Base-by-base conservation (phyloP, 2,113 vertebrate species). In the Dermatemys mawii region DNA sequence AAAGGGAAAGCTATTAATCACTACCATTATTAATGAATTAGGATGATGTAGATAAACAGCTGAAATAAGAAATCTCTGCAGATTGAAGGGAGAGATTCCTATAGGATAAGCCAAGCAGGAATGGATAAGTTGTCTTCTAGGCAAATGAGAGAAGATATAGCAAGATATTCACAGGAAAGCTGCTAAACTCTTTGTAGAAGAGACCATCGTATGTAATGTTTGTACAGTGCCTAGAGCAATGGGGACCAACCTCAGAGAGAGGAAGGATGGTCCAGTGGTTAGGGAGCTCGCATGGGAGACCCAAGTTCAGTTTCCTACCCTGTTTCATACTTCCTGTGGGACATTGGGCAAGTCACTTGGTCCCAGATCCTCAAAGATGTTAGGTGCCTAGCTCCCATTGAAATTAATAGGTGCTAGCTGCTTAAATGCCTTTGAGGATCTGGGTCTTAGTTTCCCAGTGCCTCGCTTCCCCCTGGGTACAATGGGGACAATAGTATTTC, bases 11-110 rank as follows among this genome's bases (percentile, higher is more conserved):
- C 27, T 70, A 70, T 70, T 70, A 38, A 70, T 70, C 63, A 70
- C 35, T 70, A 70, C 19, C 73, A 76, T 46, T 76, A 46, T 46
- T 46, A 76, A 76, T 16, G 41, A 27, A 76, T 27, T 46, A 76
- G 14, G 73, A 29, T 26, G 12, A 44, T 44, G 13, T 51, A 11
- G 5, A 49, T 92, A 17, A 83, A 89, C 32, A 70, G 89, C 38
- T 12, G 73, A 44, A 93, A 81, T 44, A 55, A 51, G 67, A 92
- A 84, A 94, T 46, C 83, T 85, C 81, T 92, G 35, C 48, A 63
- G 50, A 85, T 32, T 19, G 14, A 90, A 75, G 29, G 83, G 50
- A 32, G 63, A 92, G 49, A 90, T 46, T 78, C 83, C 63, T 44
- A 0, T 0, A 84, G 75, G 63, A 26, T 88, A 22, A 90, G 14